These are phyloP conservation scores for Sphaeridia pumilis DNA, from an alignment of 2,888 invertebrate species.

Conservation along the genomic window DNA sequence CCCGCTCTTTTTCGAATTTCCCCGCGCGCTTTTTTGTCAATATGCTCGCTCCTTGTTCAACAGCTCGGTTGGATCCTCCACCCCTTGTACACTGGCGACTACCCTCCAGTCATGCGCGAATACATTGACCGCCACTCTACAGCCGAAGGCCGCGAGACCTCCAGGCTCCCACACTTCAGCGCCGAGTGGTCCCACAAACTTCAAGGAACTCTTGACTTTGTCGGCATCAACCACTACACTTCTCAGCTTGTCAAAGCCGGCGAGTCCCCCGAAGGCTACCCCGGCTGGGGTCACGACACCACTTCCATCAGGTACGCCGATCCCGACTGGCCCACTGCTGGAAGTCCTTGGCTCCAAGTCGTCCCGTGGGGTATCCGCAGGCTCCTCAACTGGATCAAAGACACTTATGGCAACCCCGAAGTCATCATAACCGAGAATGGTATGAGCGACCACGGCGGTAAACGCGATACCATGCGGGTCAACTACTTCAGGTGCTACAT, in stretches of 20 bases:
- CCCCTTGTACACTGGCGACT: slow-evolving; percentile 36
- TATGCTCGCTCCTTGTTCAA: neutral
- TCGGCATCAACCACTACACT: slow-evolving; percentile 33
- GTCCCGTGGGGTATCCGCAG: slow-evolving; percentile 24
- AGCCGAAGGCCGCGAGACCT: slow-evolving; percentile 34
- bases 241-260: slow-evolving; percentile 18
- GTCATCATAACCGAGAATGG: slow-evolving; percentile 31
- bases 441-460: slow-evolving; percentile 22
- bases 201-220: slow-evolving; percentile 34
- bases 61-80: slow-evolving; percentile 40
- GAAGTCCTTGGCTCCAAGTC: slow-evolving; percentile 18
- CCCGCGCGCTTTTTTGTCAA: too few relatives aligned
- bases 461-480: slow-evolving; percentile 15
- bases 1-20: neutral
- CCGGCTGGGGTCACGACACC: slow-evolving; percentile 18
- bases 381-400: slow-evolving; percentile 22
- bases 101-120: slow-evolving; percentile 38
- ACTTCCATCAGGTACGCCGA: slow-evolving; percentile 14
- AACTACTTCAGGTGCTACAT: slow-evolving; percentile 27
- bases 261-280: slow-evolving; percentile 4
- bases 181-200: slow-evolving; percentile 22
- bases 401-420: slow-evolving; percentile 19
- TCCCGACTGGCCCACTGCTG: slow-evolving; percentile 18
- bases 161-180: slow-evolving; percentile 29
- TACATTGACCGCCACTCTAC: slow-evolving; percentile 38